Percentiles rank a stretch among this genome's conserved stretches.
Evolutionary conservation across 2,888 invertebrate genomes (phyloP).

Genomic region (Netelia virgata): DNA sequence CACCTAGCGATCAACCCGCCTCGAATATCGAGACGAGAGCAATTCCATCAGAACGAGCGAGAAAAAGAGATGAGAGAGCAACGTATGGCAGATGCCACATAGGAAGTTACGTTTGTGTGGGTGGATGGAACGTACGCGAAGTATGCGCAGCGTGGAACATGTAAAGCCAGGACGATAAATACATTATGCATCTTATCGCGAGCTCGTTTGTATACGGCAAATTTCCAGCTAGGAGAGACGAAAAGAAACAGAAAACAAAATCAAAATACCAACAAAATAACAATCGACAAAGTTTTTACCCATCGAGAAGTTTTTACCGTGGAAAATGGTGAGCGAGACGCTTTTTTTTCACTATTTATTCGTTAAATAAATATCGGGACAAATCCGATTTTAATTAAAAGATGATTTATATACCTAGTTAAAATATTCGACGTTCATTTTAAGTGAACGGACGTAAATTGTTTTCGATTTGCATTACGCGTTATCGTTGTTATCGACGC

Average conservation of each 20-base stretch:
- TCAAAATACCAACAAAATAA: no score
- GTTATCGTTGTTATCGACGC: no score
- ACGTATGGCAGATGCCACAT: conserved; percentile 22
- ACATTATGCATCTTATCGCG: conserved; percentile 63
- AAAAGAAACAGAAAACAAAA: background rate
- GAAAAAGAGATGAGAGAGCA: conserved; percentile 17
- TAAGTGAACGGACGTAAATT: no score
- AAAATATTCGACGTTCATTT: no score
- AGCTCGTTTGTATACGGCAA: conserved; percentile 7
- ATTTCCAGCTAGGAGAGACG: conserved; percentile 11
- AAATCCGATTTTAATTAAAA: no score
- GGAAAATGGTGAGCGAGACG: background rate
- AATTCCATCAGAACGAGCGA: conserved; percentile 32
- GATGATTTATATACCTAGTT: no score
- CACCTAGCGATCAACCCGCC: conserved; percentile 22
- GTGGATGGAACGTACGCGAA: background rate
- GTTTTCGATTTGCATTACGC: no score
- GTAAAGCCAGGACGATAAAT: conserved; percentile 50
- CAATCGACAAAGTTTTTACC: background rate
- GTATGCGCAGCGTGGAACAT: conserved; percentile 12
- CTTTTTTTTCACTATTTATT: no score
- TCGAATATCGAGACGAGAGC: conserved; percentile 44
- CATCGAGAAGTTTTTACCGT: background rate
- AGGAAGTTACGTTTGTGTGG: conserved; percentile 2
- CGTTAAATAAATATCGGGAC: no score